Percentiles rank a stretch among this genome's conserved stretches.
Evolutionary conservation across 64 coral and sea anemone species (phyloP).

Genomic region (Platygyra sinensis): DNA sequence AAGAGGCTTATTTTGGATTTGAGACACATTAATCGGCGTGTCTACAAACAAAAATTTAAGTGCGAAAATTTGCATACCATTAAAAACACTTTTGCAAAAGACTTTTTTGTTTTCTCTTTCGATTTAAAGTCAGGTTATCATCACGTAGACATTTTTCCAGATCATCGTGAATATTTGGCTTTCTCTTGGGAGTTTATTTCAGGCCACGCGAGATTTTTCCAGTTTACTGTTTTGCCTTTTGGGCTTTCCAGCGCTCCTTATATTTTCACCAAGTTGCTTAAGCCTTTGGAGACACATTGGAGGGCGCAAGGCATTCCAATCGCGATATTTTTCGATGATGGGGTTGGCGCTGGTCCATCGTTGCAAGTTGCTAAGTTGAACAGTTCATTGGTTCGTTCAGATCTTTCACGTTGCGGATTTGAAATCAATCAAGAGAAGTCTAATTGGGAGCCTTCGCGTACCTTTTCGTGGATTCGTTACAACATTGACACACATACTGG

Average conservation of each 20-base stretch:
- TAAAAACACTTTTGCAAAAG: neutral
- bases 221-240: constrained; percentile 47
- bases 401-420: constrained; percentile 14
- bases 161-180: too few relatives aligned
- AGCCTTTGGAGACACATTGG: too few relatives aligned
- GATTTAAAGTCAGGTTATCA: constrained; percentile 37
- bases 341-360: neutral
- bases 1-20: constrained; percentile 28
- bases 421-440: constrained; percentile 26
- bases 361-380: neutral
- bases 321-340: constrained; percentile 29
- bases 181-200: too few relatives aligned
- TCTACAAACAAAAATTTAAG: constrained; percentile 7
- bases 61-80: neutral
- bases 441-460: too few relatives aligned
- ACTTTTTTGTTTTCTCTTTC: constrained; percentile 9
- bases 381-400: too few relatives aligned
- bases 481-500: constrained; percentile 12
- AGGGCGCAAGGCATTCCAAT: too few relatives aligned
- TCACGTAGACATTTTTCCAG: neutral
- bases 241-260: constrained; percentile 5
- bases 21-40: neutral
- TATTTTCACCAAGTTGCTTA: neutral
- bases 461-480: constrained; percentile 1
- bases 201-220: too few relatives aligned